Evolutionary conservation across 1,140 invertebrate genomes (phyloP).

Genomic region (Brachionus manjavacas): DNA sequence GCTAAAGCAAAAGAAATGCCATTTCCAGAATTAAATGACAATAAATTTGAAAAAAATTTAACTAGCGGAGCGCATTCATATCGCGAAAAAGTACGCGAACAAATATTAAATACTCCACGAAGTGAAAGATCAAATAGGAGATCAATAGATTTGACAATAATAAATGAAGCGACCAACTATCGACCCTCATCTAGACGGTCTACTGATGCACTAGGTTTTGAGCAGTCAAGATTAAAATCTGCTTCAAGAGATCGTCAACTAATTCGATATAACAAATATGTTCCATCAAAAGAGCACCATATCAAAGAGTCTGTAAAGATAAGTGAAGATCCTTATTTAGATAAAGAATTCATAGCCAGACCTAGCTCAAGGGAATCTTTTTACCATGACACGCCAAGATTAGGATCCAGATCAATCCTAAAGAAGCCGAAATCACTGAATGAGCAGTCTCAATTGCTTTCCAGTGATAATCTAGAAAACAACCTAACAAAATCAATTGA

Average conservation of each 20-base stretch:
- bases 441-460: neutral
- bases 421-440: neutral
- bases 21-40: conserved; percentile 4
- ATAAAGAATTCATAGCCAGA: neutral
- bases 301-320: neutral
- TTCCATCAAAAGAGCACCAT: neutral
- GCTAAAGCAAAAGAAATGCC: neutral
- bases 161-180: neutral
- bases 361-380: conserved; percentile 15
- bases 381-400: neutral
- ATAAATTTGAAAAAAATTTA: conserved; percentile 3
- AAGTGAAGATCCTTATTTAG: neutral
- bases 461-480: neutral
- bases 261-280: conserved; percentile 1
- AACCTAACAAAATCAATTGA: conserved; percentile 7
- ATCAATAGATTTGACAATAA: conserved; percentile 27
- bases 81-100: neutral
- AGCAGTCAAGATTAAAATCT: neutral
- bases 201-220: neutral
- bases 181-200: neutral
- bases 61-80: neutral
- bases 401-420: neutral
- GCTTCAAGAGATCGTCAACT: neutral
- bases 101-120: neutral
- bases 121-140: neutral